phyloP scores from a whole-genome alignment of 2,797 vertebrate species.

The Cossypha heuglini region DNA sequence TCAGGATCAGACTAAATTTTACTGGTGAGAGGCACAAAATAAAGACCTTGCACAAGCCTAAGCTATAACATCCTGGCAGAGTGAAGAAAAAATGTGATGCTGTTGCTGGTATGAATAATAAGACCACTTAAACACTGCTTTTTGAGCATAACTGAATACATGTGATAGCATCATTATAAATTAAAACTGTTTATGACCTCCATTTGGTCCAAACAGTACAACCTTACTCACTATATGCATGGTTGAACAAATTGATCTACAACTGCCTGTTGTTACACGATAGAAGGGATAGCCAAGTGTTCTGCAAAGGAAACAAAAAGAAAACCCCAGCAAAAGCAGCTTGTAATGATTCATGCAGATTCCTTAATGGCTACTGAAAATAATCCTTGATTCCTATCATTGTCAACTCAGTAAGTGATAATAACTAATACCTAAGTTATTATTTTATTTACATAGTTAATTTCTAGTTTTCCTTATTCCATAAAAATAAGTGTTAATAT shows the following conservation, averaged over 20 bases:
- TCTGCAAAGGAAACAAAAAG: conserved; percentile 1
- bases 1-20: not conserved
- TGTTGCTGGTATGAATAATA: conserved; percentile 6
- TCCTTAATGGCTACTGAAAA: conserved; percentile 9
- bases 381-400: not conserved
- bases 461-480: not conserved
- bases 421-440: conserved; percentile 6
- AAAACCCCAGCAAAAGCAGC: not conserved
- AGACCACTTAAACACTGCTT: not conserved
- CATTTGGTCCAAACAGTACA: not conserved
- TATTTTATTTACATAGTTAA: conserved; percentile 19
- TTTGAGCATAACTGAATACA: not conserved
- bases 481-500: not conserved
- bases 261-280: not conserved
- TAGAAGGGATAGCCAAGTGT: not conserved
- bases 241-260: not conserved
- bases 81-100: not conserved
- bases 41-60: not conserved
- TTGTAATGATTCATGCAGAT: not conserved
- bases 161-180: conserved; percentile 22
- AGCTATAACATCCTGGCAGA: not conserved
- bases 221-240: not conserved
- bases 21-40: not conserved
- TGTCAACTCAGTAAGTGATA: not conserved
- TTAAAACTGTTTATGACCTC: conserved; percentile 1